phyloP scores from a whole-genome alignment of 2,113 vertebrate genomes.

The Puntigrus tetrazona region DNA sequence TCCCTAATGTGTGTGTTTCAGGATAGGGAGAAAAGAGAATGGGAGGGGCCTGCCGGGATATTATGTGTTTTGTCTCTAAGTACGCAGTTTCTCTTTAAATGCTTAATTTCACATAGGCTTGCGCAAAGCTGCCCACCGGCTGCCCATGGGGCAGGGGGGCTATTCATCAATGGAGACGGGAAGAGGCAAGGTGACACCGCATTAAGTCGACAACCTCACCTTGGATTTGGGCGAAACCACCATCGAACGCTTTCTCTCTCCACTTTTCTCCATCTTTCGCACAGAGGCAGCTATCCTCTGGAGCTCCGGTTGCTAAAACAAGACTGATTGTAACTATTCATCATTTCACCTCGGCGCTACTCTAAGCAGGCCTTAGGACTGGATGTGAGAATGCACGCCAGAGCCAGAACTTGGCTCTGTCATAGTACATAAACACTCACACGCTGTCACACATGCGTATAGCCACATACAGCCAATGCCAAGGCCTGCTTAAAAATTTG shows the following conservation, averaged over 20 bases:
- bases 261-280: slow-evolving; percentile 48
- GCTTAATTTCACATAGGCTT: slow-evolving; percentile 59
- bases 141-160: slow-evolving; percentile 44
- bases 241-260: slow-evolving; percentile 32
- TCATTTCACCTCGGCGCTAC: slow-evolving; percentile 69
- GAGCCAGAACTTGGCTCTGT: slow-evolving; percentile 19
- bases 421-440: not conserved
- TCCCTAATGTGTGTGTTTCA: slow-evolving; percentile 67
- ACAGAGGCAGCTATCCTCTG: slow-evolving; percentile 71
- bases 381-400: slow-evolving; percentile 22
- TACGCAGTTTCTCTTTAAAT: slow-evolving; percentile 50
- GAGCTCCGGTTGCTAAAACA: slow-evolving; percentile 72
- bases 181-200: slow-evolving; percentile 74
- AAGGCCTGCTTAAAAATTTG: slow-evolving; percentile 6
- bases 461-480: not conserved
- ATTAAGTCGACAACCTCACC: slow-evolving; percentile 67
- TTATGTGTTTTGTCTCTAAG: slow-evolving; percentile 61
- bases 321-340: slow-evolving; percentile 76
- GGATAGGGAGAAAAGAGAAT: not conserved
- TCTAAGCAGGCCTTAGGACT: slow-evolving; percentile 8
- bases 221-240: slow-evolving; percentile 63
- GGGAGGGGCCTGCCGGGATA: slow-evolving; percentile 37
- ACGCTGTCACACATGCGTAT: not conserved
- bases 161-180: slow-evolving; percentile 63
- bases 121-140: slow-evolving; percentile 44